Conservation (phyloP, 2,113 vertebrate species). For the Toxotes chatareus region DNA sequence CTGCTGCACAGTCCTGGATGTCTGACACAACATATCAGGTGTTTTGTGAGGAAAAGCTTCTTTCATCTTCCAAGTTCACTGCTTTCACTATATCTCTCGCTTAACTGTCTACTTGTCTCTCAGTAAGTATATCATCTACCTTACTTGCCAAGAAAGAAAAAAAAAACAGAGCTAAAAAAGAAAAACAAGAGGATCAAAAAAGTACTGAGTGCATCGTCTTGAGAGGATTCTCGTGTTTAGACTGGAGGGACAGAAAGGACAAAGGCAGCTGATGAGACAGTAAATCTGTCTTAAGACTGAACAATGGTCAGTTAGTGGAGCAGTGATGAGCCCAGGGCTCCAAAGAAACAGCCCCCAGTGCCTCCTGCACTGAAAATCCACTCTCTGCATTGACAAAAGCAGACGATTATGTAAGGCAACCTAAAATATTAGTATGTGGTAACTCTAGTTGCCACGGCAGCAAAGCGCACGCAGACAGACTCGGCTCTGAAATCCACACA, state of each 20-base stretch:
- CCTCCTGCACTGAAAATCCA: constrained; percentile 10
- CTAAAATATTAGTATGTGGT: constrained; percentile 62
- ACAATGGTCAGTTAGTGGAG: constrained; percentile 23
- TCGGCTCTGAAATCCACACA: not conserved
- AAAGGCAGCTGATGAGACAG: constrained; percentile 23
- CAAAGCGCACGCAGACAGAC: constrained; percentile 45
- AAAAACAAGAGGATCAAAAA: not conserved
- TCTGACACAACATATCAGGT: not conserved
- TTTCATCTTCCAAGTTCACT: not conserved
- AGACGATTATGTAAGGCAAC: constrained; percentile 61
- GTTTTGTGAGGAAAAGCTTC: not conserved
- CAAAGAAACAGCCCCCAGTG: constrained; percentile 16
- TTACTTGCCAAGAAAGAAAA: not conserved
- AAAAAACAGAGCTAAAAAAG: not conserved
- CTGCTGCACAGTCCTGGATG: not conserved
- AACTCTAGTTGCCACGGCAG: constrained; percentile 70
- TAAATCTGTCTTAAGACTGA: constrained; percentile 28
- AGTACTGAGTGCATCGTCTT: not conserved
- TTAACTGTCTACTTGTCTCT: not conserved
- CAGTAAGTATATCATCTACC: not conserved
- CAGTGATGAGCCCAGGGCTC: not conserved
- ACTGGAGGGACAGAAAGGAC: constrained; percentile 5
- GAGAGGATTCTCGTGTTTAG: constrained; percentile 27
- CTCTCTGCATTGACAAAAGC: constrained; percentile 46
- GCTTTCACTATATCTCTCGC: not conserved